Base-by-base conservation (phyloP, 2,113 vertebrate species). In the Hoplias malabaricus region DNA sequence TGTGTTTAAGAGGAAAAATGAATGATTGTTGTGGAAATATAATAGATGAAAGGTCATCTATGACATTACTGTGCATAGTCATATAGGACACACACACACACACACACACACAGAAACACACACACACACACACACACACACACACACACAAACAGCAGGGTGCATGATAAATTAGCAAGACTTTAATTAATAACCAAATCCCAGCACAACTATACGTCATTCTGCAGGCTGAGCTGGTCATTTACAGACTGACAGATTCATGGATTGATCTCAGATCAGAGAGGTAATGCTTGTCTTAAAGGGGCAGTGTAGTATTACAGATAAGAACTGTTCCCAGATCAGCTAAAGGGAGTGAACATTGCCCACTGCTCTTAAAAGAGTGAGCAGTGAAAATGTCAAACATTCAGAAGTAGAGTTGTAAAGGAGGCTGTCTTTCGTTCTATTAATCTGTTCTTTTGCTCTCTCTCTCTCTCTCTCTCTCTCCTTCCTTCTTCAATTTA, bases 1-100 rank as follows among this genome's bases (percentile, higher is more conserved):
- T n/a, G n/a, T n/a, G n/a, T n/a, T n/a, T n/a, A n/a, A n/a, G n/a
- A n/a, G n/a, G n/a, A n/a, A n/a, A n/a, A n/a, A n/a, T n/a, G n/a
- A n/a, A n/a, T n/a, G n/a, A n/a, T n/a, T n/a, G n/a, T n/a, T n/a
- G n/a, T n/a, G n/a, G n/a, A n/a, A n/a, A n/a, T n/a, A n/a, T n/a
- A n/a, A n/a, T n/a, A n/a, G n/a, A n/a, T n/a, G n/a, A n/a, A n/a
- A n/a, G n/a, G n/a, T n/a, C n/a, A n/a, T n/a, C n/a, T n/a, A n/a
- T n/a, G n/a, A n/a, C n/a, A n/a, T n/a, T n/a, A n/a, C n/a, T n/a
- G n/a, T n/a, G n/a, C n/a, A n/a, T n/a, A n/a, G 2, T 23, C 48
- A 53, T 10, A 23, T 23, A 50, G 61, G 67, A 80, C 23, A 23
- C 80, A 80, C 67, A 80, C n/a, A 25, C 80, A 82, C n/a, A n/a